These are phyloP conservation scores for Zophobas morio DNA, from an alignment of 1,140 invertebrate species.

Conservation along the genomic window DNA sequence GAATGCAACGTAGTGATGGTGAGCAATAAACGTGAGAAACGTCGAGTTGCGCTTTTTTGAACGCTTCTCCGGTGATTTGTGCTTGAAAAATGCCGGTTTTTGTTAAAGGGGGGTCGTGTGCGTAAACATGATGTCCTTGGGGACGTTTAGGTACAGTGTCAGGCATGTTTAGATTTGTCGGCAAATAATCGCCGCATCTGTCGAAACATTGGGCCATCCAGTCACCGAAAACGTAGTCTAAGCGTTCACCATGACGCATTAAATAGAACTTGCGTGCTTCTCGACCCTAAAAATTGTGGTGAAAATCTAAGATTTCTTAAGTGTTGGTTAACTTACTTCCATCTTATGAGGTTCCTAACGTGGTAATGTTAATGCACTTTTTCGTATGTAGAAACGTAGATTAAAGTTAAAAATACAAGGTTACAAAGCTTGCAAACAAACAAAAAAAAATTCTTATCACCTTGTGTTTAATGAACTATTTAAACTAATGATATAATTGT, in stretches of 20 bases:
- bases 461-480: no score
- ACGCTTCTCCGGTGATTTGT: conserved; percentile 82
- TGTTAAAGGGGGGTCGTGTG: conserved; percentile 90
- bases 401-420: no score
- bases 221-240: conserved; percentile 91
- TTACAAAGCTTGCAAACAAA: no score
- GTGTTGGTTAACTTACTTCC: no score
- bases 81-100: conserved; percentile 84
- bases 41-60: conserved; percentile 77
- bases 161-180: conserved; percentile 93
- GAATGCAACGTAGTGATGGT: conserved; percentile 91
- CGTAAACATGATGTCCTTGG: conserved; percentile 77
- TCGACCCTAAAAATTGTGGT: not conserved
- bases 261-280: conserved; percentile 78
- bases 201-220: conserved; percentile 93
- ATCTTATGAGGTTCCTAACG: no score
- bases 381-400: no score
- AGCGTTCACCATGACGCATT: conserved; percentile 89
- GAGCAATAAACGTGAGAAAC: conserved; percentile 87
- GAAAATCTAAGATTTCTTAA: no score
- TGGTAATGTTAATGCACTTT: no score
- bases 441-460: no score
- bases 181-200: conserved; percentile 81
- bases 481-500: no score
- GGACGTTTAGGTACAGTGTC: conserved; percentile 76